Evolutionary conservation across 2,113 vertebrate species (phyloP).

Genomic region (Mirounga angustirostris): DNA sequence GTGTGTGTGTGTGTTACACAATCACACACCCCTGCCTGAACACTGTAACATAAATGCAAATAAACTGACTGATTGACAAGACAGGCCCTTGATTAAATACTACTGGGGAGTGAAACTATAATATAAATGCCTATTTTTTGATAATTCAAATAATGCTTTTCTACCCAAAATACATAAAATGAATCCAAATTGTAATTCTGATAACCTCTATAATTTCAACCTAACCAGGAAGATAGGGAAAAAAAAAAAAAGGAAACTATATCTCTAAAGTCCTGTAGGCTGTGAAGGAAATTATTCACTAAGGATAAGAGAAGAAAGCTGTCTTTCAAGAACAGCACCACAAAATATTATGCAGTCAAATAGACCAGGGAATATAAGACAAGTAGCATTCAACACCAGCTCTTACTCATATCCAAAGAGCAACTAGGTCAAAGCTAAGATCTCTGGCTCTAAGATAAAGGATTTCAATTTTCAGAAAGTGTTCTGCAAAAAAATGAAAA

Average conservation of each 20-base stretch:
- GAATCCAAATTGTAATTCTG: slow-evolving; percentile 66
- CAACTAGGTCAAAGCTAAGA: slow-evolving; percentile 57
- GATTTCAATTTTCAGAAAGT: slow-evolving; percentile 81
- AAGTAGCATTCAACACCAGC: not conserved
- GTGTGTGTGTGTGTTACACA: not conserved
- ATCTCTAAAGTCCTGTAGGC: not conserved
- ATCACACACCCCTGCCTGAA: not conserved
- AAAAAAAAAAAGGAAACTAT: not conserved
- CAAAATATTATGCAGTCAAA: slow-evolving; percentile 50
- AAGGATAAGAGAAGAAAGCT: slow-evolving; percentile 19
- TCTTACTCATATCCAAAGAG: slow-evolving; percentile 73
- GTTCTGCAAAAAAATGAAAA: slow-evolving; percentile 78
- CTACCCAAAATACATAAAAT: slow-evolving; percentile 56
- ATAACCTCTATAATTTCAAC: not conserved
- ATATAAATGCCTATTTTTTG: not conserved
- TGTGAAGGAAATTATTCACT: slow-evolving; percentile 32
- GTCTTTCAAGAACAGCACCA: slow-evolving; percentile 40
- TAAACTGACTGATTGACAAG: slow-evolving; percentile 57
- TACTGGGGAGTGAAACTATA: slow-evolving; percentile 22
- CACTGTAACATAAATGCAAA: slow-evolving; percentile 77
- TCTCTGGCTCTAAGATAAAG: slow-evolving; percentile 73
- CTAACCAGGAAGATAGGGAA: not conserved
- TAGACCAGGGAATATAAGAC: slow-evolving; percentile 57
- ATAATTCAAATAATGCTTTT: slow-evolving; percentile 60
- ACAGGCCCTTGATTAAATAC: slow-evolving; percentile 69